Conservation (phyloP, 2,888 invertebrate genomes). For the Ernsta delagoae region DNA sequence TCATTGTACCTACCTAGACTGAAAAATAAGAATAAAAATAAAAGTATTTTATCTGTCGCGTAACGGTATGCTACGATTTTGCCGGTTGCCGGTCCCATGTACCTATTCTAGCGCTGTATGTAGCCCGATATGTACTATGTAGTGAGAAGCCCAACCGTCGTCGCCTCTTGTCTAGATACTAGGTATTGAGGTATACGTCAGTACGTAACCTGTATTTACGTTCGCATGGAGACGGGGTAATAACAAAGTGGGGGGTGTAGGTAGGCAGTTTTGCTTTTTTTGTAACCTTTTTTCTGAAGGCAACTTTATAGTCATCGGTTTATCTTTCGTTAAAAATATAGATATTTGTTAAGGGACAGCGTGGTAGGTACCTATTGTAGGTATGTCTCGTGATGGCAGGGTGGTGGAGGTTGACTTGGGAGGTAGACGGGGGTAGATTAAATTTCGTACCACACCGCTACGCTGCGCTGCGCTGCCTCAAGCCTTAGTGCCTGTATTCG, state of each 20-base stretch:
- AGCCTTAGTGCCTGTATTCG: slow-evolving; percentile 63
- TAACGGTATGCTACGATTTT: slow-evolving; percentile 57
- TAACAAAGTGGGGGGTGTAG: slow-evolving; percentile 60
- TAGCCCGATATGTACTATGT: slow-evolving; percentile 47
- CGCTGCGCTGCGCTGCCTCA: slow-evolving; percentile 53
- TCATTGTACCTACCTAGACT: neutral
- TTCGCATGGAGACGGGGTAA: slow-evolving; percentile 69
- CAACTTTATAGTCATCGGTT: slow-evolving; percentile 10
- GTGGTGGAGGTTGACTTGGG: slow-evolving; percentile 46
- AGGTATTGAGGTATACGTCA: slow-evolving; percentile 43
- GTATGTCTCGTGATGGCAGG: slow-evolving; percentile 44
- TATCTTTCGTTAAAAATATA: neutral
- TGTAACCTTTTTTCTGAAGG: neutral
- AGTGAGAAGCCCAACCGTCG: slow-evolving; percentile 51
- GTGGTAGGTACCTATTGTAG: slow-evolving; percentile 5
- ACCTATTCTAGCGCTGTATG: slow-evolving; percentile 44
- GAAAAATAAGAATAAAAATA: neutral
- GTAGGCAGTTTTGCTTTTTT: neutral
- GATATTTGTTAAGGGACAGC: slow-evolving; percentile 20
- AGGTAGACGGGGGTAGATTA: slow-evolving; percentile 80
- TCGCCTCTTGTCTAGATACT: slow-evolving; percentile 65
- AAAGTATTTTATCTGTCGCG: slow-evolving; percentile 57
- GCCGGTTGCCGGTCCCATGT: slow-evolving; percentile 55
- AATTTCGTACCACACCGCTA: slow-evolving; percentile 75
- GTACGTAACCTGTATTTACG: slow-evolving; percentile 48